Conservation (phyloP, 1,140 invertebrate genomes). For the Periplaneta americana region DNA sequence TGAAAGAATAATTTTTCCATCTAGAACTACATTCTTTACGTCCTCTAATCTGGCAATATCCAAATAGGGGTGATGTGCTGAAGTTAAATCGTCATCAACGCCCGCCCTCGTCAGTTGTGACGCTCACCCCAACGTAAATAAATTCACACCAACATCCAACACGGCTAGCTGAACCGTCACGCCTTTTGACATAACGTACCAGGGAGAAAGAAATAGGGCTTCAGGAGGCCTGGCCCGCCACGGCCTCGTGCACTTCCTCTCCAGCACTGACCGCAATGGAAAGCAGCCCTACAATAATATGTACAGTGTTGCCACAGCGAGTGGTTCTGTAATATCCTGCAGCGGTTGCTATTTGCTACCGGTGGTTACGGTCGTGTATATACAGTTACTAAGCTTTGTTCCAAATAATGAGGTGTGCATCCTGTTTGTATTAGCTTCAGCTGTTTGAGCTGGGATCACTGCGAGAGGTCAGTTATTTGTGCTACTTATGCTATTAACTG, state of each 20-base stretch:
- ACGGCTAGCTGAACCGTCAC: too few species aligned
- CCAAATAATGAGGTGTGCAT: neutral
- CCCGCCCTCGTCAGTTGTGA: too few species aligned
- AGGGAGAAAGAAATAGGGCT: neutral
- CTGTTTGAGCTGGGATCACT: neutral
- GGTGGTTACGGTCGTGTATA: neutral
- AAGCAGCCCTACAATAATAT: neutral
- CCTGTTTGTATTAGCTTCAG: neutral
- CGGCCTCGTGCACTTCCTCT: neutral
- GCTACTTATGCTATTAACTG: neutral
- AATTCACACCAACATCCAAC: too few species aligned
- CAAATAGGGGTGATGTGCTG: too few species aligned
- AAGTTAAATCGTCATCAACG: too few species aligned
- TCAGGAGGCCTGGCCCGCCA: neutral
- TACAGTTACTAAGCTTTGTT: neutral
- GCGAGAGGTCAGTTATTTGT: neutral
- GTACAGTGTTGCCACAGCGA: too few species aligned
- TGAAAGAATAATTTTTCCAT: too few species aligned
- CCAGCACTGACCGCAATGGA: neutral
- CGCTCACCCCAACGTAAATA: too few species aligned
- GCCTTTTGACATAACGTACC: too few species aligned
- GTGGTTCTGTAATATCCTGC: neutral
- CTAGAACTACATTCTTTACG: too few species aligned
- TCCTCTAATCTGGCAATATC: too few species aligned
- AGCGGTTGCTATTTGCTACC: neutral